Evolutionary conservation across 2,113 vertebrate species (phyloP).

Genomic region (Sialia sialis): DNA sequence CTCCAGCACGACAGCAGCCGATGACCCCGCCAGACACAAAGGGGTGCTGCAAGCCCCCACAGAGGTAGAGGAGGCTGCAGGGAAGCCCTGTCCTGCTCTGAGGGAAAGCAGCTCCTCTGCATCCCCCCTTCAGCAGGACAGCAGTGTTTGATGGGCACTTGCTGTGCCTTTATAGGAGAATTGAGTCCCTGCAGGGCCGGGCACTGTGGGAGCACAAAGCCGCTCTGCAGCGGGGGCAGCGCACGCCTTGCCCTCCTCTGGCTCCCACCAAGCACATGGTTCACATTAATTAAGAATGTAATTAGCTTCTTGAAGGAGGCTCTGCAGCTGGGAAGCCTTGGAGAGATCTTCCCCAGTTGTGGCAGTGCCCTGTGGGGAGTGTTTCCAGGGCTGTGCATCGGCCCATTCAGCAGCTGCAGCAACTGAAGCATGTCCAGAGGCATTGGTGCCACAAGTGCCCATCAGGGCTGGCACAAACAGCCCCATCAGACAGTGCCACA

Average conservation of each 20-base stretch:
- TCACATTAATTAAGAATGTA: neutral
- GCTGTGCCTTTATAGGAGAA: neutral
- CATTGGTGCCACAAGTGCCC: neutral
- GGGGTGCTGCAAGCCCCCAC: neutral
- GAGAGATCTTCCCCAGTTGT: neutral
- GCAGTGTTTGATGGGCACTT: neutral
- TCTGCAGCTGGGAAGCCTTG: neutral
- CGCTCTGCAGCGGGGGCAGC: neutral
- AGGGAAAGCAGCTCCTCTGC: neutral
- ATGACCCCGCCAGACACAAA: accelerated
- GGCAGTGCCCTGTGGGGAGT: neutral
- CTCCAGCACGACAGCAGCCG: neutral
- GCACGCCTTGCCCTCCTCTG: neutral
- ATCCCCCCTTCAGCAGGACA: neutral
- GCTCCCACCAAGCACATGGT: neutral
- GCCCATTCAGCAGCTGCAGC: neutral
- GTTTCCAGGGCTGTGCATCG: neutral
- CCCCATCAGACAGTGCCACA: neutral
- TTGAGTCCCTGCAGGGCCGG: neutral
- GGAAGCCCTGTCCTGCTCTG: neutral
- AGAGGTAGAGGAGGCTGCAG: neutral
- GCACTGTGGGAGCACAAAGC: neutral
- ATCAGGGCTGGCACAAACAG: accelerated
- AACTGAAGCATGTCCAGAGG: neutral
- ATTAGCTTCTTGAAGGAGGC: neutral